These are phyloP conservation scores for Arrhamphus sclerolepis DNA, from an alignment of 2,797 vertebrate species.

Conservation along the genomic window DNA sequence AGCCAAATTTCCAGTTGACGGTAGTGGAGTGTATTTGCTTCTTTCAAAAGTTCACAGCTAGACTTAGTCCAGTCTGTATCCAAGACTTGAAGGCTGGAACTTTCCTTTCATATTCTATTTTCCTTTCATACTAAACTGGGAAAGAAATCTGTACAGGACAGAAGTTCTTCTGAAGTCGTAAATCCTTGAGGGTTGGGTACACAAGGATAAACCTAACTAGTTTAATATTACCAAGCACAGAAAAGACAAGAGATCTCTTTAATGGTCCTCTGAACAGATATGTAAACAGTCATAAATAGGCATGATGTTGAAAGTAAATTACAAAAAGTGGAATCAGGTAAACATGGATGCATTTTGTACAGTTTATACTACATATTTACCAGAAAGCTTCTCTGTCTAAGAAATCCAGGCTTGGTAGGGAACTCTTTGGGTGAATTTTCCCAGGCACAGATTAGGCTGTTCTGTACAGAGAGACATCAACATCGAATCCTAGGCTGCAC, in stretches of 20 bases:
- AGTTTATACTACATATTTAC: constrained; percentile 74
- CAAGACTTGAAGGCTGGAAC: too few relatives aligned
- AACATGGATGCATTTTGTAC: constrained; percentile 73
- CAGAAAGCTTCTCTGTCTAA: constrained; percentile 67
- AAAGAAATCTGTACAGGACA: too few relatives aligned
- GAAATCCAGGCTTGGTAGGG: constrained; percentile 62
- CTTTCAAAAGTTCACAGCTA: too few relatives aligned
- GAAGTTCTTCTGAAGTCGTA: too few relatives aligned
- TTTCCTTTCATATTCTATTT: too few relatives aligned
- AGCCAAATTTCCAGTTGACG: too few relatives aligned
- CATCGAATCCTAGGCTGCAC: constrained; percentile 47
- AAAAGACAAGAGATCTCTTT: constrained; percentile 65
- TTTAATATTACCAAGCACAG: constrained; percentile 24
- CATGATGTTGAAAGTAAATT: constrained; percentile 64
- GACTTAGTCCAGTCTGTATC: too few relatives aligned
- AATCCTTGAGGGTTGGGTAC: too few relatives aligned
- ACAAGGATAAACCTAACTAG: neutral
- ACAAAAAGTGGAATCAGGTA: constrained; percentile 69
- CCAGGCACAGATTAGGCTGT: constrained; percentile 69
- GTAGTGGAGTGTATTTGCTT: too few relatives aligned
- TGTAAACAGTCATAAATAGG: constrained; percentile 73
- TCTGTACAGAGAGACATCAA: constrained; percentile 58
- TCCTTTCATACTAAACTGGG: too few relatives aligned
- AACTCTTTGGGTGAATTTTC: constrained; percentile 51
- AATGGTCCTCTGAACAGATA: constrained; percentile 70